Evolutionary conservation across 2,888 invertebrate genomes (phyloP), one percentile per base, ranked within the genome.

Genomic region (Empis stercorea): DNA sequence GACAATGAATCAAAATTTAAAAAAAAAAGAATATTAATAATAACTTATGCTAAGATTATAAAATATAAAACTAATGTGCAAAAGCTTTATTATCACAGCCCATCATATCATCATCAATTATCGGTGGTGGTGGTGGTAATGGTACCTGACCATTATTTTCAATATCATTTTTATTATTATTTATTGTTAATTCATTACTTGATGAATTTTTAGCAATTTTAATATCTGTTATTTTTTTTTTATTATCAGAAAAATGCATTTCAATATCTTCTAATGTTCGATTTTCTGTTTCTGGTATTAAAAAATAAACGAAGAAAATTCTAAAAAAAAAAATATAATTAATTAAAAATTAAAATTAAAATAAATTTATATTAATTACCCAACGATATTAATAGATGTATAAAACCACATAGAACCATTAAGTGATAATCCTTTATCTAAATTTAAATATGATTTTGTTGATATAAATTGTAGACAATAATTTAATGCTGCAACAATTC

Each of bases 211-310:
- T 55, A 32, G 44, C 30, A 39, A 55, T 54, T 17, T 53, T 52
- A 23, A 50, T 51, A 43, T 53, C 55, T 5, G 50, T 51, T 5
- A 55, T 20, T 45, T 54, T 55, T 6, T 48, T 49, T 34, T 46
- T 39, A 16, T 54, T 54, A n/a, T 53, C 43, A 3, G 56, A 56
- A 46, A 54, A 56, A 44, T 56, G 56, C 10, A 43, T 14, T 39
- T 56, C 56, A 41, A 56, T 56, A 17, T 56, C 54, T 46, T 55
- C 55, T 3, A 56, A 15, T 1, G 54, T 51, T 14, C 52, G 44
- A 43, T 74, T 74, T 65, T 77, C 76, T 0, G 77, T 76, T 60
- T 77, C 76, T 30, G 75, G 74, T 50, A 76, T 57, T 49, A 68
- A 70, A 57, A 74, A 72, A 58, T 74, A 76, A 4, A 76, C 61